These are phyloP conservation scores for Peromyscus eremicus DNA, from an alignment of 2,797 vertebrate genomes.

Conservation along the genomic window DNA sequence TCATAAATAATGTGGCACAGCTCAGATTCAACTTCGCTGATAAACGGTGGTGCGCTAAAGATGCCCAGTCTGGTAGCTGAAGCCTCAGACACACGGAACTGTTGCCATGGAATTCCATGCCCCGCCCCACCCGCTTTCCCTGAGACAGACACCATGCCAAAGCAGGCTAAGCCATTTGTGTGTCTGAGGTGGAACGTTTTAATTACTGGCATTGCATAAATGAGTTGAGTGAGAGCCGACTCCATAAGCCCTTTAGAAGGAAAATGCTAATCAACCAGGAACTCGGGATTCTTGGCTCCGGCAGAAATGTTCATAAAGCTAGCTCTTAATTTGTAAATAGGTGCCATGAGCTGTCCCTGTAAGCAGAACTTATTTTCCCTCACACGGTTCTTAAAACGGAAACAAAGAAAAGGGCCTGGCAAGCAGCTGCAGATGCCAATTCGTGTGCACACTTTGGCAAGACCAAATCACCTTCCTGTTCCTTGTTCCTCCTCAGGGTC, in stretches of 20 bases:
- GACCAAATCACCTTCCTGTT: conserved; percentile 74
- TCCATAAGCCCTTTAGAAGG: conserved; percentile 66
- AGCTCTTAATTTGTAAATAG: conserved; percentile 72
- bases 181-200: conserved; percentile 63
- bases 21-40: background rate
- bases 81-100: conserved; percentile 38
- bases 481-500: conserved; percentile 53
- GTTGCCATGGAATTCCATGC: conserved; percentile 67
- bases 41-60: background rate
- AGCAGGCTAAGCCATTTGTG: conserved; percentile 70
- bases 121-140: background rate
- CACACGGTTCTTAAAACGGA: conserved; percentile 47
- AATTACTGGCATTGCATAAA: conserved; percentile 59
- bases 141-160: conserved; percentile 69
- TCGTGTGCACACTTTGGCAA: conserved; percentile 35
- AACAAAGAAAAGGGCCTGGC: background rate
- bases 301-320: conserved; percentile 63
- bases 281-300: conserved; percentile 60
- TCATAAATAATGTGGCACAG: background rate
- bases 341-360: conserved; percentile 28
- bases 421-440: conserved; percentile 55
- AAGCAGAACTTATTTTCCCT: conserved; percentile 70
- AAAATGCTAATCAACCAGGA: conserved; percentile 62
- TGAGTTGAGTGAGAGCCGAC: conserved; percentile 23
- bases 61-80: conserved; percentile 9